Percentiles rank a stretch among this genome's conserved stretches.
These are phyloP conservation scores for Crocidura indochinensis DNA, from an alignment of 2,797 vertebrate species.

Conservation along the genomic window DNA sequence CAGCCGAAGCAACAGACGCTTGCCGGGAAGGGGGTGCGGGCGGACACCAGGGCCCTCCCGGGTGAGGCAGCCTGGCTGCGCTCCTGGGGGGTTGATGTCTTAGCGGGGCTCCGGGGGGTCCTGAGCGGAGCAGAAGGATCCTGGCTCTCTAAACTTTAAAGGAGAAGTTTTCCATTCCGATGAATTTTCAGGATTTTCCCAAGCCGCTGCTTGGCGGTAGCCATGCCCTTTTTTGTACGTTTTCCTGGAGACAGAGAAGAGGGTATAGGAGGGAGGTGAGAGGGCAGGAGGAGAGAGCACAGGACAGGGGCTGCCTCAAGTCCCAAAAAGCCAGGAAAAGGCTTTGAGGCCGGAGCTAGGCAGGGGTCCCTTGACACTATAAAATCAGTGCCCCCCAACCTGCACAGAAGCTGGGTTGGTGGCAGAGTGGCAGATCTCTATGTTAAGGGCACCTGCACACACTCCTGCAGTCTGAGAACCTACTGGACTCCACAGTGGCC, in stretches of 20 bases:
- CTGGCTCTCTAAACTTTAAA: conserved; percentile 93
- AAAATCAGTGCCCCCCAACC: too few species aligned
- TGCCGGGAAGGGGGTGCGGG: conserved; percentile 90
- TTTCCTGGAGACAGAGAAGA: conserved; percentile 92
- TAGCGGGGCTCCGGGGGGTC: conserved; percentile 87
- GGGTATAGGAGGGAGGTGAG: conserved; percentile 42
- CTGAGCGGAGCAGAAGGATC: conserved; percentile 88
- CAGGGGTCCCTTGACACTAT: too few species aligned
- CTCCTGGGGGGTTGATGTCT: conserved; percentile 88
- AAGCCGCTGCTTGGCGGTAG: conserved; percentile 99
- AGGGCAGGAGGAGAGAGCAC: fast-evolving
- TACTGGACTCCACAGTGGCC: too few species aligned
- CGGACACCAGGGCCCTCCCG: conserved; percentile 88
- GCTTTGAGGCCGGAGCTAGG: not conserved
- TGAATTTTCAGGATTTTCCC: conserved; percentile 99
- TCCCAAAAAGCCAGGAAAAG: not conserved
- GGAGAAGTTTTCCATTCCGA: conserved; percentile 98
- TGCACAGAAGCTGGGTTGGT: too few species aligned
- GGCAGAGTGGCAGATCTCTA: too few species aligned
- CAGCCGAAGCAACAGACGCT: conserved; percentile 97
- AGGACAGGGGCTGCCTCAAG: not conserved
- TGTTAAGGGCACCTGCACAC: too few species aligned
- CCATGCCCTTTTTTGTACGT: conserved; percentile 99
- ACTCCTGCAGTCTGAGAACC: too few species aligned
- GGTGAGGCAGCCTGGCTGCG: conserved; percentile 88